A percentile compares a stretch with the other conserved stretches of the same genome.
These are phyloP conservation scores for Epirrhoe alternata DNA, from an alignment of 2,888 invertebrate species.

Conservation along the genomic window DNA sequence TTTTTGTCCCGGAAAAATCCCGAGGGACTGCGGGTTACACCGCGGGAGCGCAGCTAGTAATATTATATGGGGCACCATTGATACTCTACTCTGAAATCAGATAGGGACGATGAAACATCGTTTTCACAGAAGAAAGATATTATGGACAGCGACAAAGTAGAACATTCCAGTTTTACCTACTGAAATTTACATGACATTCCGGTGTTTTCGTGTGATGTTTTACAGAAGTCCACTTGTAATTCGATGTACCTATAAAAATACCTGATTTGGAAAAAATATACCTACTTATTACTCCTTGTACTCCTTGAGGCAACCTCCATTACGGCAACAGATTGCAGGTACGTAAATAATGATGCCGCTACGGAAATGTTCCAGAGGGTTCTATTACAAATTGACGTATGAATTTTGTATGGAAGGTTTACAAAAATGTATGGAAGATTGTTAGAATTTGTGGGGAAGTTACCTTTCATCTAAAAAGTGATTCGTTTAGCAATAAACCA, in stretches of 20 bases:
- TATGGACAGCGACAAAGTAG: too few relatives aligned
- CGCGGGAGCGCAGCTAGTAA: too few relatives aligned
- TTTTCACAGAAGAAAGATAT: too few relatives aligned
- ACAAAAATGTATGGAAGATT: neutral
- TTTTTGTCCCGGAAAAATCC: too few relatives aligned
- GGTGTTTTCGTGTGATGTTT: too few relatives aligned
- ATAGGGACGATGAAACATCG: too few relatives aligned
- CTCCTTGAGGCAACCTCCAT: neutral
- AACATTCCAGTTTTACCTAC: too few relatives aligned
- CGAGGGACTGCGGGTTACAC: too few relatives aligned
- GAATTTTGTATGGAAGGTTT: conserved; percentile 16
- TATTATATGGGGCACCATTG: too few relatives aligned
- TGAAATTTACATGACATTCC: too few relatives aligned
- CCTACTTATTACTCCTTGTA: neutral
- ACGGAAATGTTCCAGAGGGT: conserved; percentile 13
- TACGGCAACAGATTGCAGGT: conserved; percentile 19
- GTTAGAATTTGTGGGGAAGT: neutral
- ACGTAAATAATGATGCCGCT: conserved; percentile 26
- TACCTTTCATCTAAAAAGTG: neutral
- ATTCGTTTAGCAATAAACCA: neutral
- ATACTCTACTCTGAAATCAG: too few relatives aligned
- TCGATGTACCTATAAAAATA: neutral
- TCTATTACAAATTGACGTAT: conserved; percentile 22
- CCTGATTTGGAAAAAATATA: neutral
- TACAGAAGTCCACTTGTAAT: too few relatives aligned